Evolutionary conservation across 1,140 invertebrate species (phyloP).

Genomic region (Homarus americanus): DNA sequence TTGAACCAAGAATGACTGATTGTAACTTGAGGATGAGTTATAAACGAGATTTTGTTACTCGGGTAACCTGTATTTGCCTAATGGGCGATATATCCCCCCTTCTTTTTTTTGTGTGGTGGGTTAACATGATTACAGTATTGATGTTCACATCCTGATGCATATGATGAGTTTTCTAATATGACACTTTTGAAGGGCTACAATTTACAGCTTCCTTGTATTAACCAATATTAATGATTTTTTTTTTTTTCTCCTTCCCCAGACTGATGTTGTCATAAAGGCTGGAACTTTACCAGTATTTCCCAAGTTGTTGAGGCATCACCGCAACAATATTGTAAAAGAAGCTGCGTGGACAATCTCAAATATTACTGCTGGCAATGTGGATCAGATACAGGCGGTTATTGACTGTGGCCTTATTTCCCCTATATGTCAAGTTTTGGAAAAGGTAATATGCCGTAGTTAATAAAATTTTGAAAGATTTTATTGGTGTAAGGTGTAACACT

Average conservation of each 20-base stretch:
- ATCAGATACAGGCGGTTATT: conserved; percentile 88
- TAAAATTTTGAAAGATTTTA: too few relatives aligned
- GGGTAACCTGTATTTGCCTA: too few relatives aligned
- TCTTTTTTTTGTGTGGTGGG: too few relatives aligned
- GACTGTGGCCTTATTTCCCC: conserved; percentile 84
- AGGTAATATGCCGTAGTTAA: too few relatives aligned
- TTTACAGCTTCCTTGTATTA: not conserved
- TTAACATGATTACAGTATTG: conserved; percentile 39
- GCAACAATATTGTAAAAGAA: conserved; percentile 90
- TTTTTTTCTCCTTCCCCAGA: conserved; percentile 81
- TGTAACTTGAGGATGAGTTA: too few relatives aligned
- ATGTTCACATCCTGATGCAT: conserved; percentile 53
- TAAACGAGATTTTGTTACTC: too few relatives aligned
- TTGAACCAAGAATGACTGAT: too few relatives aligned
- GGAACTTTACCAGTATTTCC: conserved; percentile 87
- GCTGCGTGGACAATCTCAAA: conserved; percentile 91
- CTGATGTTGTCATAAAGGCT: conserved; percentile 91
- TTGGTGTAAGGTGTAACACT: too few relatives aligned
- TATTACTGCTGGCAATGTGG: conserved; percentile 87
- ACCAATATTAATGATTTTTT: not conserved
- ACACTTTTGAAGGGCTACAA: not conserved
- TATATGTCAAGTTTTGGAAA: conserved; percentile 84
- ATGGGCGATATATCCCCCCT: too few relatives aligned
- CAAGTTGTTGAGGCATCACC: conserved; percentile 86
- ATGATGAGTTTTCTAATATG: conserved; percentile 15